phyloP scores from a whole-genome alignment of 92 coral and sea anemone genomes.

The Zoanthus sansibaricus region DNA sequence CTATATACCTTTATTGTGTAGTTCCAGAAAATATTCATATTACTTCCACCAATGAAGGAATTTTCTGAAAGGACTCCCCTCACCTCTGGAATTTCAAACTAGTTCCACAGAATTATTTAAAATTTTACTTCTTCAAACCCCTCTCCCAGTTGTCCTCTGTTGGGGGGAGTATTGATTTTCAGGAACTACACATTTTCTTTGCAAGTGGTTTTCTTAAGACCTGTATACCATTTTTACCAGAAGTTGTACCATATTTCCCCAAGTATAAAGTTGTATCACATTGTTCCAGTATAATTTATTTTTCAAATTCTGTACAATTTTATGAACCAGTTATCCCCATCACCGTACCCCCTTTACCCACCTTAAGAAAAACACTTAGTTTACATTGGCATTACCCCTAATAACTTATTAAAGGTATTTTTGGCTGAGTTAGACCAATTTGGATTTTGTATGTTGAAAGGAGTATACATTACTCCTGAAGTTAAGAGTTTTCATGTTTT shows the following conservation, averaged over 20 bases:
- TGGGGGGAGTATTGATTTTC: conserved; percentile 9
- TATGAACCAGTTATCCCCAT: conserved; percentile 25
- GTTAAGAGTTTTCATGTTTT: conserved; percentile 23
- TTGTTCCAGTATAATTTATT: conserved; percentile 23
- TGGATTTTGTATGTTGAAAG: conserved; percentile 27
- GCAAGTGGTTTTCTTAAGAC: conserved; percentile 28
- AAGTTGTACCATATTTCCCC: conserved; percentile 30
- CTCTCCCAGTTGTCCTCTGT: conserved; percentile 28
- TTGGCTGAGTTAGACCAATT: conserved; percentile 28
- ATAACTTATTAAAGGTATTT: conserved; percentile 17
- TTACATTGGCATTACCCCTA: conserved; percentile 26
- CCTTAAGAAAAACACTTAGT: conserved; percentile 20
- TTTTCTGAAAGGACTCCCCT: conserved; percentile 30
- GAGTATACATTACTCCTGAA: conserved; percentile 30
- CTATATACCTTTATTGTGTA: conserved; percentile 23
- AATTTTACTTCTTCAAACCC: conserved; percentile 20
- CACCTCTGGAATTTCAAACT: conserved; percentile 19
- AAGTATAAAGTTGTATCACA: conserved; percentile 33
- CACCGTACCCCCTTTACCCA: conserved; percentile 6
- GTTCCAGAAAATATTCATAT: conserved; percentile 30
- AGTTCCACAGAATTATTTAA: conserved; percentile 19
- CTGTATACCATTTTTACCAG: conserved; percentile 15
- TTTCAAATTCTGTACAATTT: conserved; percentile 28
- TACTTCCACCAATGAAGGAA: conserved; percentile 27
- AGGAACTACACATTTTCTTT: conserved; percentile 26